Base-by-base conservation (phyloP, 2,113 vertebrate genomes). In the Petroica traversi region DNA sequence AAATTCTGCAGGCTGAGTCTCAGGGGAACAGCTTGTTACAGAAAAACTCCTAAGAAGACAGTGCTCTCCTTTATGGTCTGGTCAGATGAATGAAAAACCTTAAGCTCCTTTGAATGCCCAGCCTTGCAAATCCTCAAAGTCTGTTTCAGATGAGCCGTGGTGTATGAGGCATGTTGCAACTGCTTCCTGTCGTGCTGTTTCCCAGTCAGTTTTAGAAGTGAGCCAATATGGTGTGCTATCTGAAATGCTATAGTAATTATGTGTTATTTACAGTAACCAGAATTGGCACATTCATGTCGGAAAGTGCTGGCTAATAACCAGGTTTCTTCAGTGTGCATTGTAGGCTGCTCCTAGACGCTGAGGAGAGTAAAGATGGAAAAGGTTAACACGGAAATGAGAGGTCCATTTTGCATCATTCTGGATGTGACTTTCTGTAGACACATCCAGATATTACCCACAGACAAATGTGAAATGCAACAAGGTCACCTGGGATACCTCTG, bases 221-320 rank as follows among this genome's bases (percentile, higher is more conserved):
- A 95, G 90, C 67, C 88, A 94, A 94, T 96, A 93, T 96, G 85
- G 90, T 94, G 90, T 95, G 95, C 79, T 96, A 97, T 94, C 82
- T 92, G 92, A 92, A 94, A 95, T 94, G 88, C 82, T 96, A 74
- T 90, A 95, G 95, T 69, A 95, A 93, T 92, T 94, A 93, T 88
- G 82, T 93, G 82, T 95, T 96, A 96, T 97, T 94, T 97, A 94
- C 90, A 93, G 95, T 77, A 96, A 93, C 85, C 88, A 94, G 88
- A 97, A 95, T 73, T 97, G 94, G 92, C 92, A 94, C 78, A 80
- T 79, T 71, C 62, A 80, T 76, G 74, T 93, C 88, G 93, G 85
- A 93, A 90, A 76, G 67, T 57, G 49, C 79, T 95, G 93, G 85
- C 93, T 95, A 96, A 97, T 97, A 96, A 96, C 72, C 90, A 95